Percentiles rank a stretch among this genome's conserved stretches.
phyloP scores from a whole-genome alignment of 2,113 vertebrate genomes.

The Salminus brasiliensis region DNA sequence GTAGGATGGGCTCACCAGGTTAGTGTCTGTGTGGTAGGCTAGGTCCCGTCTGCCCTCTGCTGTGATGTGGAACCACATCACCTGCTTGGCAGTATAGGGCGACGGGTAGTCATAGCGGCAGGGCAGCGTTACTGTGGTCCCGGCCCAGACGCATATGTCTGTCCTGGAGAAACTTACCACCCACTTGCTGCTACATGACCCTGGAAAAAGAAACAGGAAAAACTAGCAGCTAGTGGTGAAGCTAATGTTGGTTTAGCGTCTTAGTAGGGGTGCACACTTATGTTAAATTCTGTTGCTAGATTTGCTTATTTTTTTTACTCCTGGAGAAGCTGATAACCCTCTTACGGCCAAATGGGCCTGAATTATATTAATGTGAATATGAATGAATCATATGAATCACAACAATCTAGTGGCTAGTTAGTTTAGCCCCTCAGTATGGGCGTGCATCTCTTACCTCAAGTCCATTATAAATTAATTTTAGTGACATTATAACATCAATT shows the following conservation, averaged over 20 bases:
- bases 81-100: slow-evolving; percentile 70
- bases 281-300: no score
- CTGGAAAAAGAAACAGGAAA: slow-evolving; percentile 52
- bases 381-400: no score
- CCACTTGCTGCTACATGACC: slow-evolving; percentile 68
- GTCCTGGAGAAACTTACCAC: slow-evolving; percentile 73
- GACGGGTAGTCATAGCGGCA: slow-evolving; percentile 77
- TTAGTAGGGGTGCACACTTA: background rate
- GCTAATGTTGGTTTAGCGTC: background rate
- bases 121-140: slow-evolving; percentile 75
- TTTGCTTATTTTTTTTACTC: no score
- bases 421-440: no score
- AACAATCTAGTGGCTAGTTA: no score
- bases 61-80: slow-evolving; percentile 79
- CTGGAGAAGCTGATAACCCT: no score
- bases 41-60: slow-evolving; percentile 70
- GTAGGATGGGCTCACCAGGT: slow-evolving; percentile 71
- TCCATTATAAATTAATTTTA: no score
- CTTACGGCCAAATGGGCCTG: no score
- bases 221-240: background rate
- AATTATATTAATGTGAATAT: no score
- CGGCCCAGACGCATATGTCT: slow-evolving; percentile 77
- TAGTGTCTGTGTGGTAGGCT: slow-evolving; percentile 69
- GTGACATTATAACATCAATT: no score
- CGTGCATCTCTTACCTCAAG: no score